A percentile compares a stretch with the other conserved stretches of the same genome.
These are phyloP conservation scores for Eupithecia exiguata DNA, from an alignment of 2,888 invertebrate species.

Conservation along the genomic window DNA sequence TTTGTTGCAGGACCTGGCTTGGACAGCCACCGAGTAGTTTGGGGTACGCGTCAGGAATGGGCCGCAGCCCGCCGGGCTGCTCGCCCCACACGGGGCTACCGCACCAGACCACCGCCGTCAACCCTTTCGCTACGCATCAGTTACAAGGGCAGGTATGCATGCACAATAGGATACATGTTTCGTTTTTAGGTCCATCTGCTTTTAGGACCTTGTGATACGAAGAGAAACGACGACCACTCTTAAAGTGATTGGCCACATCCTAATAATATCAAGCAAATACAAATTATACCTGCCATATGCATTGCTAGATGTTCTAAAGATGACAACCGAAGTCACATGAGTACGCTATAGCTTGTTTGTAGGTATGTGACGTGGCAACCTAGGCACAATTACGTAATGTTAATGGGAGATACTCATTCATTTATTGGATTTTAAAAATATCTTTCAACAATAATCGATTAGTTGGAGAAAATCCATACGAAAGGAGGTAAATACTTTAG, in stretches of 20 bases:
- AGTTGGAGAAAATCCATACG: no score
- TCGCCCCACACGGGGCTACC: slow-evolving; percentile 69
- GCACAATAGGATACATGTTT: background rate
- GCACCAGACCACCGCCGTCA: slow-evolving; percentile 71
- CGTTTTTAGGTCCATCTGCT: background rate
- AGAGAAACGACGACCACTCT: background rate
- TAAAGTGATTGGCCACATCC: background rate
- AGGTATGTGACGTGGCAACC: background rate
- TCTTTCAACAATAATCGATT: no score
- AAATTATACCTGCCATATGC: background rate
- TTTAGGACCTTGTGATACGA: background rate
- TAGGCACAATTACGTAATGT: background rate
- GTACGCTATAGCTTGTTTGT: background rate
- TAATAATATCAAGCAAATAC: background rate
- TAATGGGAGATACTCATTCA: no score
- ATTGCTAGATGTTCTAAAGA: background rate
- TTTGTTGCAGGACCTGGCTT: slow-evolving; percentile 69
- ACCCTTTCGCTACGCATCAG: slow-evolving; percentile 73
- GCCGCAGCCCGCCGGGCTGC: slow-evolving; percentile 72
- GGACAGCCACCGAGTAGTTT: slow-evolving; percentile 67
- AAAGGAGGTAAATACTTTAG: no score
- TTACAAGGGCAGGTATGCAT: slow-evolving; percentile 72
- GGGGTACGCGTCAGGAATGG: slow-evolving; percentile 68
- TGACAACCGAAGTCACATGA: background rate
- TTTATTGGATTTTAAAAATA: no score